phyloP scores from a whole-genome alignment of 2,797 vertebrate genomes.

The Margarornis squamiger region DNA sequence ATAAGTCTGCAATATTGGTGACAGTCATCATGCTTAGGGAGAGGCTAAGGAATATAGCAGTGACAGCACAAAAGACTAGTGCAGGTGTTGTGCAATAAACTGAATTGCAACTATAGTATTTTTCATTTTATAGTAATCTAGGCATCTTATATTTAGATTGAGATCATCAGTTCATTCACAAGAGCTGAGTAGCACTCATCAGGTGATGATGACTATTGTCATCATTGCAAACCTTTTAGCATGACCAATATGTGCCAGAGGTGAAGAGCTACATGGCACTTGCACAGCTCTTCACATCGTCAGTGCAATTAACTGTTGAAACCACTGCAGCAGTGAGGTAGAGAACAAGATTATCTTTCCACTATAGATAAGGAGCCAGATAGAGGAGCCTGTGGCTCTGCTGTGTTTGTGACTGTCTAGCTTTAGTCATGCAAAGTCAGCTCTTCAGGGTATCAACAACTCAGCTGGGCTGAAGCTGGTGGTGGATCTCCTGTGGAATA shows the following conservation, averaged over 20 bases:
- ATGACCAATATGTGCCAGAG: neutral
- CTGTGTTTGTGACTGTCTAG: neutral
- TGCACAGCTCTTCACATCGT: neutral
- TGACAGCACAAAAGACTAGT: neutral
- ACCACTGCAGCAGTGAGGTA: neutral
- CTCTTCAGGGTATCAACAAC: neutral
- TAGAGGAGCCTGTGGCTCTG: neutral
- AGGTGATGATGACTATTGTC: neutral
- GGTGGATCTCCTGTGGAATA: neutral
- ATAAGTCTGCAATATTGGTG: neutral
- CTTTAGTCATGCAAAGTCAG: neutral
- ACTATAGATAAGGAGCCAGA: neutral
- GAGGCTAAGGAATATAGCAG: neutral
- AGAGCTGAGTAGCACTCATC: neutral
- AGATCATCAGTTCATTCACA: constrained; percentile 21
- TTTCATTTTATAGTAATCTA: neutral
- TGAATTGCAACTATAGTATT: neutral
- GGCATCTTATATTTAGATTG: neutral
- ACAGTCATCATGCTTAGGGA: neutral
- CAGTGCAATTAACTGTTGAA: neutral
- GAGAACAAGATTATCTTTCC: neutral
- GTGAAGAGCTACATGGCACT: neutral
- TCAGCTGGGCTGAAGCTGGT: neutral
- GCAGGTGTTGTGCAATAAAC: neutral
- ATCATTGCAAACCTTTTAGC: neutral